These are phyloP conservation scores for Zosterops japonicus DNA, from an alignment of 2,113 vertebrate species.

Conservation along the genomic window DNA sequence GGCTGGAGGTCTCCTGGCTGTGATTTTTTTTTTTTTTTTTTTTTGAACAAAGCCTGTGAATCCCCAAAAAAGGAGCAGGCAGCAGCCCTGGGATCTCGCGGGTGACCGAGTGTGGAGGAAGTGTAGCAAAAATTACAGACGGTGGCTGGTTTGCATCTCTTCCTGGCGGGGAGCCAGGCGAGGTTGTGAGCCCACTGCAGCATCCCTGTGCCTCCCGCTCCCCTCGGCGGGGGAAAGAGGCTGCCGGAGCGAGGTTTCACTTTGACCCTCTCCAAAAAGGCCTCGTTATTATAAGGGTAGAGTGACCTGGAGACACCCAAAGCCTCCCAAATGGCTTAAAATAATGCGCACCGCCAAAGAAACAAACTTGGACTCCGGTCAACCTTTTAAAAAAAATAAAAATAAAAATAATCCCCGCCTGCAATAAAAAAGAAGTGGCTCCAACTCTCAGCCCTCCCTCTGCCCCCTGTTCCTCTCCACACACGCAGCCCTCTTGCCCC, in stretches of 20 bases:
- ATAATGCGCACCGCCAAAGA: neutral
- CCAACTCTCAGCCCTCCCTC: neutral
- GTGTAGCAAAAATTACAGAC: conserved; percentile 31
- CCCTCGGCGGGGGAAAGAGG: neutral
- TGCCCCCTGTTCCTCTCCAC: neutral
- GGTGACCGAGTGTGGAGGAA: neutral
- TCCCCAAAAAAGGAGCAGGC: conserved; percentile 23
- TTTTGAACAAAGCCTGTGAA: neutral
- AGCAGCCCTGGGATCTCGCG: conserved; percentile 9
- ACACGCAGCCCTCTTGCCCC: neutral
- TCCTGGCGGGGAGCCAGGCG: conserved; percentile 17
- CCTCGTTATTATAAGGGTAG: neutral
- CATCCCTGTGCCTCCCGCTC: neutral
- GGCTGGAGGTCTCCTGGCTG: neutral
- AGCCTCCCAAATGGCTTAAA: neutral
- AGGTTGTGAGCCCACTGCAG: conserved; percentile 43
- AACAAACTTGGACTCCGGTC: conserved; percentile 5
- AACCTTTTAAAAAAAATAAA: neutral
- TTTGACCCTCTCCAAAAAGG: conserved; percentile 5
- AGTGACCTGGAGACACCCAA: neutral
- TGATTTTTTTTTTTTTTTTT: neutral
- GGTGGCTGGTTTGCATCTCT: conserved; percentile 28
- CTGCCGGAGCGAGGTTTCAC: neutral
- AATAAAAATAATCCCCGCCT: neutral
- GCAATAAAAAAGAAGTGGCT: conserved; percentile 11